phyloP scores from a whole-genome alignment of 2,113 vertebrate species.

The Oxyruncus cristatus region DNA sequence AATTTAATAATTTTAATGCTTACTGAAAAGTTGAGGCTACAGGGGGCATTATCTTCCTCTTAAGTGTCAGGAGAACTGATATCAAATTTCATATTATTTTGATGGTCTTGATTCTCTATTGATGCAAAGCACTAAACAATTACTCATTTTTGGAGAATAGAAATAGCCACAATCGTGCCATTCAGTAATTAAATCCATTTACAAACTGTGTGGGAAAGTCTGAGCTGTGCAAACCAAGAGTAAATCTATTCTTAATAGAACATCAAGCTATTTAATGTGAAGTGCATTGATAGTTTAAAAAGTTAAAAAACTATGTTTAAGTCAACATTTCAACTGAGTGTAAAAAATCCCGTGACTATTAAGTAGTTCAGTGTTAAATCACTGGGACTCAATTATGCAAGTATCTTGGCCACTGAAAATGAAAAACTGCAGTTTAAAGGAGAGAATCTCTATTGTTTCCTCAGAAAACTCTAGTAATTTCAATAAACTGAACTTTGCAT shows the following conservation, averaged over 20 bases:
- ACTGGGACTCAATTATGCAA: neutral
- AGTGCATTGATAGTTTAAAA: neutral
- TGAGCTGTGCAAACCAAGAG: neutral
- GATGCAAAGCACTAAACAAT: neutral
- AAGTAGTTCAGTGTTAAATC: neutral
- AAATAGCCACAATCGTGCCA: neutral
- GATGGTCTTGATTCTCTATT: neutral
- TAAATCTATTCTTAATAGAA: neutral
- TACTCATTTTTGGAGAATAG: neutral
- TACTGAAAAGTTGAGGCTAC: neutral
- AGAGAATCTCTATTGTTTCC: neutral
- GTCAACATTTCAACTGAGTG: neutral
- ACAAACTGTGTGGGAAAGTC: neutral
- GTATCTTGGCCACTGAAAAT: neutral
- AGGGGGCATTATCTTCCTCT: neutral
- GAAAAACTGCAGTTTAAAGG: neutral
- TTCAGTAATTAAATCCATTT: conserved; percentile 20
- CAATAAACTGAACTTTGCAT: neutral
- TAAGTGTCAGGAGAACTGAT: neutral
- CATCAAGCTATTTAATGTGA: neutral
- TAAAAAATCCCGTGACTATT: neutral
- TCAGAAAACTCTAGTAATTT: neutral
- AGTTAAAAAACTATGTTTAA: neutral
- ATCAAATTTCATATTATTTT: neutral
- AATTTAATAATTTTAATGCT: neutral